Percentiles rank a stretch among this genome's conserved stretches.
phyloP scores from a whole-genome alignment of 1,140 invertebrate genomes.

The Drosophila pallidifrons region DNA sequence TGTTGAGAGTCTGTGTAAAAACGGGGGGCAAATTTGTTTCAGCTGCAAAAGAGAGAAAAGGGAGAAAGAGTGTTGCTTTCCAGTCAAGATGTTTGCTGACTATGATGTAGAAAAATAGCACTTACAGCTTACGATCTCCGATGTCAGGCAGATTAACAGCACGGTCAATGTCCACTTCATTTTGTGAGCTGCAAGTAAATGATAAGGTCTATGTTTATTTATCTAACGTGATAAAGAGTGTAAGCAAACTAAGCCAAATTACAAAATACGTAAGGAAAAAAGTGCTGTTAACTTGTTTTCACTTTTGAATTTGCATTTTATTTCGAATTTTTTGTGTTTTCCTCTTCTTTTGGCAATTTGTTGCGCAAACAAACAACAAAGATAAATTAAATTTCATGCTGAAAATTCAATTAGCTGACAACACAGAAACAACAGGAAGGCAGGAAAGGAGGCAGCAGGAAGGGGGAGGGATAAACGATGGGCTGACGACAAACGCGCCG shows the following conservation, averaged over 20 bases:
- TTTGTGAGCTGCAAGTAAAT: slow-evolving; percentile 48
- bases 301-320: slow-evolving; percentile 49
- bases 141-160: slow-evolving; percentile 48
- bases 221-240: slow-evolving; percentile 6
- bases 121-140: slow-evolving; percentile 36
- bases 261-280: slow-evolving; percentile 23
- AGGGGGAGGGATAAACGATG: slow-evolving; percentile 17
- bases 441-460: slow-evolving; percentile 37
- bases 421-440: slow-evolving; percentile 61
- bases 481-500: slow-evolving; percentile 31
- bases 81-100: neutral
- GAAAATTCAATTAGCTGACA: slow-evolving; percentile 83
- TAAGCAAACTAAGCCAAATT: slow-evolving; percentile 51
- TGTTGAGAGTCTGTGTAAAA: slow-evolving; percentile 90
- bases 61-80: neutral
- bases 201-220: slow-evolving; percentile 50
- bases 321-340: slow-evolving; percentile 33
- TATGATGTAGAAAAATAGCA: neutral
- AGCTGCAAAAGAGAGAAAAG: slow-evolving; percentile 17
- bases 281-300: slow-evolving; percentile 47
- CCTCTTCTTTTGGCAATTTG: slow-evolving; percentile 61
- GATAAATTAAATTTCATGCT: slow-evolving; percentile 81
- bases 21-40: slow-evolving; percentile 88
- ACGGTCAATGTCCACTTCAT: slow-evolving; percentile 49
- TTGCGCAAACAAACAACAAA: slow-evolving; percentile 77